These are phyloP conservation scores for Altica lythri DNA, from an alignment of 2,888 invertebrate species.

Conservation along the genomic window DNA sequence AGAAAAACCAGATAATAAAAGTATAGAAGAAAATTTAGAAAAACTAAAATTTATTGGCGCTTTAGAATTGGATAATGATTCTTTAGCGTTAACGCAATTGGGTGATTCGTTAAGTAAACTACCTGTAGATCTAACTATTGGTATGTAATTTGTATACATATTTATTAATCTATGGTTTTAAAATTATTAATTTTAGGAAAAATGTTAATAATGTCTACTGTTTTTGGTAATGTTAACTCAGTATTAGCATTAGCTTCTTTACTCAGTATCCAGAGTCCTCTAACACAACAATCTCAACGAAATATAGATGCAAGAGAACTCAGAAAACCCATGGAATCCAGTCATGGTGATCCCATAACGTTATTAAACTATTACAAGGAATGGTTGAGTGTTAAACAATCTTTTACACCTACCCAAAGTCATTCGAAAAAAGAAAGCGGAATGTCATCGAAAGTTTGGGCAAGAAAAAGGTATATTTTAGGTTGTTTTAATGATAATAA, in stretches of 20 bases:
- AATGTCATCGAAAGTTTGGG: constrained; percentile 76
- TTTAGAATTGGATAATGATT: constrained; percentile 73
- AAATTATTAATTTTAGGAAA: too few species aligned
- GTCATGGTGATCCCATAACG: constrained; percentile 95
- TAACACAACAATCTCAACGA: constrained; percentile 85
- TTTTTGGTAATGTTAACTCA: constrained; percentile 86
- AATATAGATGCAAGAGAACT: constrained; percentile 82
- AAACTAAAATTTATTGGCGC: constrained; percentile 86
- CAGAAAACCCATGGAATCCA: constrained; percentile 82
- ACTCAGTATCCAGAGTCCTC: constrained; percentile 90
- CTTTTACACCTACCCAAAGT: constrained; percentile 40
- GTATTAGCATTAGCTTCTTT: constrained; percentile 89
- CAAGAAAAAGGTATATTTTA: constrained; percentile 72
- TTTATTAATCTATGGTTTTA: background rate
- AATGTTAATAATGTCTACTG: constrained; percentile 89
- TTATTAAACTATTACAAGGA: constrained; percentile 84
- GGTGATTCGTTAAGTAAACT: constrained; percentile 86
- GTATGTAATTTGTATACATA: constrained; percentile 63
- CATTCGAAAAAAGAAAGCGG: constrained; percentile 33
- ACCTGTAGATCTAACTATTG: constrained; percentile 93
- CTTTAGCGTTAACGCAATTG: constrained; percentile 71
- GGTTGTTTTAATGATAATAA: too few species aligned
- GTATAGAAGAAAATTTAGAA: constrained; percentile 84
- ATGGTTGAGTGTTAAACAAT: constrained; percentile 77
- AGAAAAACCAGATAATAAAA: constrained; percentile 84